Base-by-base conservation (phyloP, 2,797 vertebrate genomes). In the Trachurus trachurus region DNA sequence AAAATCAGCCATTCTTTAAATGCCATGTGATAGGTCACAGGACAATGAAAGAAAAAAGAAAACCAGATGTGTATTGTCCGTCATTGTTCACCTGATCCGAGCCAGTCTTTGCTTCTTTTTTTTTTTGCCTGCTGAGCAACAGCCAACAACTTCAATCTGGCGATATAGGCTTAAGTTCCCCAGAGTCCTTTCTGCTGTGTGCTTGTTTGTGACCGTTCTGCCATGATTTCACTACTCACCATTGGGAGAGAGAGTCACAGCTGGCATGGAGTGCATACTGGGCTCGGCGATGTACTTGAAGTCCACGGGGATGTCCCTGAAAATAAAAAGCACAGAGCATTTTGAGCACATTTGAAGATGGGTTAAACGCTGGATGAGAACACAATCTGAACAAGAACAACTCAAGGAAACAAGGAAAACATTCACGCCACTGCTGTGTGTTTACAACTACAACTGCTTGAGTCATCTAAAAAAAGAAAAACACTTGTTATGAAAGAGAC, bases 201-300 rank as follows among this genome's bases (percentile, higher is more conserved):
- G 50, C 45, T 21, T 19, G 34, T 53, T 12, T 74, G 34, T 4
- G n/a, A 47, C 58, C 40, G 22, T 84, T 81, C 49, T 22, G 47
- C 45, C 19, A 9, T 22, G 49, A 71, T 70, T 79, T 9, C 42
- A 75, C 21, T 53, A 95, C 97, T 94, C 88, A 99, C 98, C 97
- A 53, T 99, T 99, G 85, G 98, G 98, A 85, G 98, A 99, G 74
- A 99, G 95, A 12, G 98, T 99, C 89, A 99, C 98, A 4, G 98
- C 97, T 72, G 98, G 98, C 98, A 99, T 99, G 0, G 98, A 99
- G 90, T 99, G 98, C 98, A 99, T 99, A 73, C 98, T 99, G 88
- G 98, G 98, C 92, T 99, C 98, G 7, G 98, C 98, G 53, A 99
- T 99, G 89, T 99, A 99, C 86, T 99, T 99, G 91, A 99, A 99